Evolutionary conservation across 2,113 vertebrate genomes (phyloP).

Genomic region (Merops nubicus): DNA sequence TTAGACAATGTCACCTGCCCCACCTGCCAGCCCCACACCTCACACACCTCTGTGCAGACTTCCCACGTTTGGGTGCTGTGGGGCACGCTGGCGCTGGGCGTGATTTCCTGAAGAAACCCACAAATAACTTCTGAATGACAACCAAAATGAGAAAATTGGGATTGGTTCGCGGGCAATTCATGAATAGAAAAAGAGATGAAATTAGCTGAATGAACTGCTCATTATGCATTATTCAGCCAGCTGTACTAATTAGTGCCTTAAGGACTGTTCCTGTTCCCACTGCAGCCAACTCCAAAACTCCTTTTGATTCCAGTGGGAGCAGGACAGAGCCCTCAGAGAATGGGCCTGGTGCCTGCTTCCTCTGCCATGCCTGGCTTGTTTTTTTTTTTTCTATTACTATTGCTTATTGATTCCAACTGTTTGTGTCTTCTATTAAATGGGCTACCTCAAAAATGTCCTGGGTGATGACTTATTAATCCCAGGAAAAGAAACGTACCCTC

Average conservation of each 20-base stretch:
- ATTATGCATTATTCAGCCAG: conserved; percentile 67
- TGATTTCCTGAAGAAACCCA: conserved; percentile 49
- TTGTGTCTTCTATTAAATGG: background rate
- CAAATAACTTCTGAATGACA: conserved; percentile 40
- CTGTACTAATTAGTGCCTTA: conserved; percentile 68
- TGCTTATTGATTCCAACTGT: background rate
- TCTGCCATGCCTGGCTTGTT: background rate
- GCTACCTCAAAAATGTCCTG: background rate
- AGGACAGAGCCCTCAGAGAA: conserved; percentile 20
- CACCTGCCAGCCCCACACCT: background rate
- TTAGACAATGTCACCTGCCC: background rate
- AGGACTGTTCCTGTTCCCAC: conserved; percentile 56
- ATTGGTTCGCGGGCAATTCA: conserved; percentile 17
- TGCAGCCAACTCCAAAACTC: conserved; percentile 53
- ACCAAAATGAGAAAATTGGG: conserved; percentile 39
- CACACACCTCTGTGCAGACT: background rate
- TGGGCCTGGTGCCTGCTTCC: conserved; percentile 13
- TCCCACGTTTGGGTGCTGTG: background rate
- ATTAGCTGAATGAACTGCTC: conserved; percentile 68
- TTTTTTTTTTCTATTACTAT: background rate
- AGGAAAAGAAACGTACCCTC: background rate
- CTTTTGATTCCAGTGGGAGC: conserved; percentile 52
- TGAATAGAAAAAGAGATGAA: conserved; percentile 51
- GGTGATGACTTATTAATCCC: background rate
- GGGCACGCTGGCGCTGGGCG: background rate